Percentiles rank a stretch among this genome's conserved stretches.
These are phyloP conservation scores for Geococcyx californianus DNA, from an alignment of 2,113 vertebrate genomes.

Conservation along the genomic window DNA sequence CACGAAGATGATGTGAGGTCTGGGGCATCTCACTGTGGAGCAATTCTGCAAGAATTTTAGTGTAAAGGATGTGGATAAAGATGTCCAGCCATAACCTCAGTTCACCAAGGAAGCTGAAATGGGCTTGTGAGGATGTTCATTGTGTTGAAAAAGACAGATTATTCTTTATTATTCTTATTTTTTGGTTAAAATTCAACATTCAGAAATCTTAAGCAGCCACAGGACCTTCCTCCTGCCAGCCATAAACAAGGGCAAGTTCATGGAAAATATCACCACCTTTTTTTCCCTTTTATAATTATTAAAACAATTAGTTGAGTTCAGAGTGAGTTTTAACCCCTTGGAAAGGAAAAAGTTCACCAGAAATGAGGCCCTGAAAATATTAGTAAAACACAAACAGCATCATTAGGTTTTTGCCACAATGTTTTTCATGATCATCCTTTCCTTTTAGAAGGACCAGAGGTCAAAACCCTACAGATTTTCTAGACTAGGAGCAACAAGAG, in stretches of 20 bases:
- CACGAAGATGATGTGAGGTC: too few species aligned
- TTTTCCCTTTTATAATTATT: neutral
- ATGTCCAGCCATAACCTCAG: neutral
- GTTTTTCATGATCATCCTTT: conserved; percentile 7
- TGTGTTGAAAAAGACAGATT: neutral
- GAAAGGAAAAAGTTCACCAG: neutral
- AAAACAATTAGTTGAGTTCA: neutral
- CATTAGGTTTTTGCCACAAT: neutral
- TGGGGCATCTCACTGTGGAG: too few species aligned
- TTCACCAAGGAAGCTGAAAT: neutral
- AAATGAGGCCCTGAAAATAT: neutral
- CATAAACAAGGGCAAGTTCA: neutral
- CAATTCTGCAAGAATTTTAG: too few species aligned
- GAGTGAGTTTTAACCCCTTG: neutral
- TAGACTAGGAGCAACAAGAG: neutral
- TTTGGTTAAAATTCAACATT: neutral
- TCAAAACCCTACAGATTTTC: neutral
- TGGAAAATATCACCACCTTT: neutral
- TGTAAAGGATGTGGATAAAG: neutral
- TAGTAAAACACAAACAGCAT: neutral
- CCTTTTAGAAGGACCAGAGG: neutral
- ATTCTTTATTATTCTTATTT: neutral
- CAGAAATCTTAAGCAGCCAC: neutral
- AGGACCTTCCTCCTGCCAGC: neutral
- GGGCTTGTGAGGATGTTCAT: neutral